These are phyloP conservation scores for Macquaria ambigua DNA, from an alignment of 2,113 vertebrate genomes.

Conservation along the genomic window DNA sequence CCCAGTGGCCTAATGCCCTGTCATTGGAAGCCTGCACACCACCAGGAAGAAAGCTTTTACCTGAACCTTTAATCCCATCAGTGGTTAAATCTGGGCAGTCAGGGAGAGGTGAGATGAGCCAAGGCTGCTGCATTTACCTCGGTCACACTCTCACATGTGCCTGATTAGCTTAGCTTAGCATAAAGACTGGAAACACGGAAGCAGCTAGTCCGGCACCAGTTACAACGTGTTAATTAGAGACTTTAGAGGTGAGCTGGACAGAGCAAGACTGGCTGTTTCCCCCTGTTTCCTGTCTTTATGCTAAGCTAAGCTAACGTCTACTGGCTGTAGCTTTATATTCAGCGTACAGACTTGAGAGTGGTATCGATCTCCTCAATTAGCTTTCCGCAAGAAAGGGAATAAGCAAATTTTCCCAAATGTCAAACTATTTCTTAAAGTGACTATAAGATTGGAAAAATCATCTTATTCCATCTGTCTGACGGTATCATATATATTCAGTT, in stretches of 20 bases:
- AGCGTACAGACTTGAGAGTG: not conserved
- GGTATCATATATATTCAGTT: not conserved
- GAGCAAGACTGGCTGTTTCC: not conserved
- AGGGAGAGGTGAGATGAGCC: conserved; percentile 1
- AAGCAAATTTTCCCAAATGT: not conserved
- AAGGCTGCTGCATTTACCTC: conserved; percentile 16
- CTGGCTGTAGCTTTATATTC: not conserved
- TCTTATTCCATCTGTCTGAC: not conserved
- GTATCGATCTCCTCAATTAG: not conserved
- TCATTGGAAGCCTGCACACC: too few species aligned
- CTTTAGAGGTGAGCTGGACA: not conserved
- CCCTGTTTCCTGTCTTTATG: not conserved
- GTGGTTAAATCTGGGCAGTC: not conserved
- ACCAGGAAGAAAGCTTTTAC: conserved; percentile 16
- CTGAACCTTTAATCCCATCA: conserved; percentile 55
- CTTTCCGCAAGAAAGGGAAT: not conserved
- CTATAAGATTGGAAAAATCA: not conserved
- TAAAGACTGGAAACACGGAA: not conserved
- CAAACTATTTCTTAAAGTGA: not conserved
- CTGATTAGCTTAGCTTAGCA: too few species aligned
- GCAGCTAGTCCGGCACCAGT: not conserved
- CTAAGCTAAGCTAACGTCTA: not conserved
- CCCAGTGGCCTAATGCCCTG: conserved; percentile 34
- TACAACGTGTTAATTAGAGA: not conserved
- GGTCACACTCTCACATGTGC: too few species aligned